Evolutionary conservation across 2,797 vertebrate species (phyloP), one percentile per base, ranked within the genome.

Genomic region (Diplodus sargus): DNA sequence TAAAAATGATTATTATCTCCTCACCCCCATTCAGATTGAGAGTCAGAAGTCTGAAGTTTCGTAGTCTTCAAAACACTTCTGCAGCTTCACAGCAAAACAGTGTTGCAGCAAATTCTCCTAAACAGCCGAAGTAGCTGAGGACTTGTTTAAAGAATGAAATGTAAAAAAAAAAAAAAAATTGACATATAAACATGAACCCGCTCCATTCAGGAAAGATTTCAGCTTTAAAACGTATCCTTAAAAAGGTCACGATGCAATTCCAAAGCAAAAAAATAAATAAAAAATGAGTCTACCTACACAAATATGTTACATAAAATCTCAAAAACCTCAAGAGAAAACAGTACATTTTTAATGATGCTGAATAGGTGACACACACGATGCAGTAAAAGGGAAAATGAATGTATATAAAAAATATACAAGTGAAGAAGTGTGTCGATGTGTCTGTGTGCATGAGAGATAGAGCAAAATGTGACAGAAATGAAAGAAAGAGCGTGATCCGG

Each of bases 301-400:
- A 52, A 42, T 3, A 12, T 25, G 43, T 30, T 39, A 22, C 15
- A 62, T 68, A 42, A 53, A 49, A 67, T 56, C 23, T 65, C 34
- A n/a, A 22, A 22, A 12, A 42, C 30, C 66, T 49, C 62, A 60
- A 42, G 73, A 10, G 28, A 56, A 34, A 13, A 47, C n/a, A 22
- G 25, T 20, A 53, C 47, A 18, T 30, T 70, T 72, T 66, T 70
- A 74, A 70, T 69, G 60, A 4, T 34, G 69, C 56, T 43, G 23
- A n/a, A 48, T 20, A 14, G 43, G 22, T 59, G 58, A 43, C 39
- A 60, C 30, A 54, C 20, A 48, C 25, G 30, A 47, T 20, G 20
- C 23, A 16, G 61, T 30, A 64, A 71, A 9, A 49, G 30, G 22
- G 30, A 15, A 43, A 22, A 49, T 70, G 20, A 30, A 8, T 1